Conservation (phyloP, 1,140 invertebrate species). For the Tetramorium alpestre region DNA sequence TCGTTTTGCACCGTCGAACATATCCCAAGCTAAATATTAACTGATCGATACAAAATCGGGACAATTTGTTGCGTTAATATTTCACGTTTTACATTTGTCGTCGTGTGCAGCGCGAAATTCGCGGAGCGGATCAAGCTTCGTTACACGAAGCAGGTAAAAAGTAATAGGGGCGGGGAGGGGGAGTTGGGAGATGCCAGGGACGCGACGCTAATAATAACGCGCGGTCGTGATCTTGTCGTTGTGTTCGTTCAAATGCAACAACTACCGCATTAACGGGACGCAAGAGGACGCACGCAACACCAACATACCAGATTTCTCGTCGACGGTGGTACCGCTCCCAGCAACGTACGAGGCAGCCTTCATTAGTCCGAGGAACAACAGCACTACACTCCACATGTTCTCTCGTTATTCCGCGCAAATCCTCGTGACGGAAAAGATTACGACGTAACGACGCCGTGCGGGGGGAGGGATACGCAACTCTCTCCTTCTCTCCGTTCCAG, state of each 20-base stretch:
- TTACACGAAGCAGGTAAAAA: neutral
- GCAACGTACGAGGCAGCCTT: slow-evolving; percentile 74
- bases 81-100: neutral
- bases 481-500: neutral
- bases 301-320: slow-evolving; percentile 73
- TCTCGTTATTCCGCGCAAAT: slow-evolving; percentile 65
- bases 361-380: slow-evolving; percentile 80
- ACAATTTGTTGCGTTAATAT: slow-evolving; percentile 16
- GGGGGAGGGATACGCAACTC: neutral
- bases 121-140: neutral
- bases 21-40: slow-evolving; percentile 34
- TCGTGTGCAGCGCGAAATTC: neutral
- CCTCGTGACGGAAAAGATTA: slow-evolving; percentile 43
- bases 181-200: no score
- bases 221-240: slow-evolving; percentile 14
- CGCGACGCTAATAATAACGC: slow-evolving; percentile 11
- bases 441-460: slow-evolving; percentile 15
- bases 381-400: slow-evolving; percentile 83
- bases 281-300: neutral
- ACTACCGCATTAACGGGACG: neutral
- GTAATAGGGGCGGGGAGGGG: neutral
- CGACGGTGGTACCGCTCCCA: slow-evolving; percentile 59
- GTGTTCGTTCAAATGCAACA: neutral
- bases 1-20: neutral
- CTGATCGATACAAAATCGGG: slow-evolving; percentile 25